A percentile compares a stretch with the other conserved stretches of the same genome.
These are phyloP conservation scores for Harmothoe impar DNA, from an alignment of 2,888 invertebrate species.

Conservation along the genomic window DNA sequence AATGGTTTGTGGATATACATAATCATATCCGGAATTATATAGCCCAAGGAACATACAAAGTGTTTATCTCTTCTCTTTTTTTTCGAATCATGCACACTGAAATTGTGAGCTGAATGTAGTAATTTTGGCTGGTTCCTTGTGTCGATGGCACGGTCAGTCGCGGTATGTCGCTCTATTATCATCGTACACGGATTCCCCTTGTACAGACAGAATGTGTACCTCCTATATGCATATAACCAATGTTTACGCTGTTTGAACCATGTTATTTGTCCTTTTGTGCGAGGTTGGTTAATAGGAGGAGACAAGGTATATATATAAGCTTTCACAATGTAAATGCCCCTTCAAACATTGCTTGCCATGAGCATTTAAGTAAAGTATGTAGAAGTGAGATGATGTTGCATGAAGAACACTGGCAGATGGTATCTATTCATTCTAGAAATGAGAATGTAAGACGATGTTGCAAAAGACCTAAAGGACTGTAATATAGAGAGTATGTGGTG, in stretches of 20 bases:
- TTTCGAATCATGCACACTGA: too few relatives aligned
- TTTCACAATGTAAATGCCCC: neutral
- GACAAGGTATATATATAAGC: neutral
- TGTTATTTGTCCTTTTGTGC: neutral
- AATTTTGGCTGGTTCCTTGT: neutral
- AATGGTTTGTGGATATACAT: neutral
- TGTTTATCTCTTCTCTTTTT: too few relatives aligned
- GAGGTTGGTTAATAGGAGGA: neutral
- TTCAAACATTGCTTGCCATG: slow-evolving; percentile 28
- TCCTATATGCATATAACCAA: neutral
- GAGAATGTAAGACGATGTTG: slow-evolving; percentile 32
- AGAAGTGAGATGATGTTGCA: neutral
- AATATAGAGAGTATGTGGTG: neutral
- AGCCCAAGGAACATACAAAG: too few relatives aligned
- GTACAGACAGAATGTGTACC: neutral
- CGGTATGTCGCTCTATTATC: neutral
- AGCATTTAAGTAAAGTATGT: slow-evolving; percentile 30
- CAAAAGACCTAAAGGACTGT: neutral
- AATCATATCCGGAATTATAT: neutral
- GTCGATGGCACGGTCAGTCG: neutral
- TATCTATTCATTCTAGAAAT: neutral
- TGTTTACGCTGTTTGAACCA: neutral
- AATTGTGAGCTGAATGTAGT: neutral
- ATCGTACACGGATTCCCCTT: too few relatives aligned
- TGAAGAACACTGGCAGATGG: slow-evolving; percentile 28